These are phyloP conservation scores for Umimayanthus chanpuru DNA, from an alignment of 92 coral and sea anemone genomes.

Conservation along the genomic window DNA sequence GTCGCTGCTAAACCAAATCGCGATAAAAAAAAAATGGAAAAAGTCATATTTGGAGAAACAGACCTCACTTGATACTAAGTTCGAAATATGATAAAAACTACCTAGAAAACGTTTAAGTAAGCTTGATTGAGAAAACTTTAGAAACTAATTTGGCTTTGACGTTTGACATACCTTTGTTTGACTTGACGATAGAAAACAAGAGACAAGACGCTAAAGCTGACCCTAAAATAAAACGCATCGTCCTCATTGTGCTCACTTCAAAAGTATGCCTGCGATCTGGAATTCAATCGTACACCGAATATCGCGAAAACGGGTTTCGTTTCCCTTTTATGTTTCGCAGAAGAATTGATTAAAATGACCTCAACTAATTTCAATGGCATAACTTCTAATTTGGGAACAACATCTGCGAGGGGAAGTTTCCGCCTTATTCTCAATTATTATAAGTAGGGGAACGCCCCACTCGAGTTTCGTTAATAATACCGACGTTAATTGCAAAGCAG, in stretches of 20 bases:
- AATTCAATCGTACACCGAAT: not conserved
- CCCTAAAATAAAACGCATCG: not conserved
- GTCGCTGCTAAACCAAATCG: not conserved
- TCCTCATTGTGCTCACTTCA: not conserved
- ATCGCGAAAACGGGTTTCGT: not conserved
- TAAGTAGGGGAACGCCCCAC: not conserved
- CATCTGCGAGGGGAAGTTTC: not conserved
- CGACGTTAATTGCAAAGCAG: not conserved
- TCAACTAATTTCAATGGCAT: not conserved
- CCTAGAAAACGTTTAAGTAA: not conserved
- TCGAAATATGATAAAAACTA: not conserved
- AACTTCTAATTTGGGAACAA: not conserved
- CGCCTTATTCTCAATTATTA: not conserved
- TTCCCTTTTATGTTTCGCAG: not conserved
- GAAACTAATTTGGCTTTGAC: not conserved
- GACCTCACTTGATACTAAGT: not conserved
- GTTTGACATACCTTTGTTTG: not conserved
- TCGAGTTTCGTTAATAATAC: not conserved
- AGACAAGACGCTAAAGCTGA: not conserved
- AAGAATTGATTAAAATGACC: not conserved
- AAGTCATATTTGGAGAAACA: not conserved
- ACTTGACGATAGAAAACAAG: not conserved
- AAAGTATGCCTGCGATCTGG: no score
- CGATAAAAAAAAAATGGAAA: not conserved
- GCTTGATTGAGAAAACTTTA: not conserved